A percentile compares a stretch with the other conserved stretches of the same genome.
These are phyloP conservation scores for Hormiphora californensis DNA, from an alignment of 37 sponge, comb jelly and placozoan species.

Conservation along the genomic window DNA sequence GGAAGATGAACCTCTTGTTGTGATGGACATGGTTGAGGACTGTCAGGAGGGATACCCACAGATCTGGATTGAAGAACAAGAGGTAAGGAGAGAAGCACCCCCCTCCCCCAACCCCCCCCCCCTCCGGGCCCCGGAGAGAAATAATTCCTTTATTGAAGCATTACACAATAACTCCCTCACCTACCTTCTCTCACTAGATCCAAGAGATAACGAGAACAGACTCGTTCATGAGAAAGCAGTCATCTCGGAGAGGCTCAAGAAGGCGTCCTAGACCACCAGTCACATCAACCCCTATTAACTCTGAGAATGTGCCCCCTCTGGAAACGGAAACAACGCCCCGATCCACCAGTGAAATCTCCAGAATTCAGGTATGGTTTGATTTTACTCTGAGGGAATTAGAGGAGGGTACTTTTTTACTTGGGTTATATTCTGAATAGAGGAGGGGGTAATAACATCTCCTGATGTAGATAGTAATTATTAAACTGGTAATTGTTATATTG, in stretches of 20 bases:
- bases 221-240: not conserved
- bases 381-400: not conserved
- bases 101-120: no score
- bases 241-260: slow-evolving; percentile 27
- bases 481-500: no score
- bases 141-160: no score
- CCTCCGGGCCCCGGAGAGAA: no score
- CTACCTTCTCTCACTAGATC: not conserved
- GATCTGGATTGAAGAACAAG: slow-evolving; percentile 40
- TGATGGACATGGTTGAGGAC: not conserved
- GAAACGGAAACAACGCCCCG: not conserved
- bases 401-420: no score
- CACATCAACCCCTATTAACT: not conserved
- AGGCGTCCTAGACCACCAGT: not conserved
- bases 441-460: no score
- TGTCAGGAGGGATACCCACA: slow-evolving; percentile 45
- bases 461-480: no score
- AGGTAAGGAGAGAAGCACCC: no score
- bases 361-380: not conserved
- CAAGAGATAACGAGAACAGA: not conserved
- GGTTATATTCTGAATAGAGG: no score
- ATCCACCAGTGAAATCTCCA: not conserved
- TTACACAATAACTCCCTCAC: no score
- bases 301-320: not conserved
- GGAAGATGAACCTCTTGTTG: slow-evolving; percentile 2